Percentiles rank a stretch among this genome's conserved stretches.
Evolutionary conservation across 2,113 vertebrate species (phyloP).

Genomic region (Mastomys natalensis): DNA sequence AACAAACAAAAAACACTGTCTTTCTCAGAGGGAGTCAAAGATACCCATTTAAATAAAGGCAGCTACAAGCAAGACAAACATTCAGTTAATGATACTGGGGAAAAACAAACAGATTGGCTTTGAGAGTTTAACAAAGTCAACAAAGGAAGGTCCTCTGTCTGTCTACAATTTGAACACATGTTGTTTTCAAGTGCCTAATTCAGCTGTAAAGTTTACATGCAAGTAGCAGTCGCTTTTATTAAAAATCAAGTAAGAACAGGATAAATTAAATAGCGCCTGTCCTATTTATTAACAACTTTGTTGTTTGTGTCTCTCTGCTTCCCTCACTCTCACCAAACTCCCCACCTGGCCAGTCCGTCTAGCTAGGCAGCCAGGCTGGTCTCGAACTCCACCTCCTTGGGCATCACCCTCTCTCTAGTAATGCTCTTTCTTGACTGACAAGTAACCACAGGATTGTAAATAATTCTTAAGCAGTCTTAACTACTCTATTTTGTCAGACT

Average conservation of each 20-base stretch:
- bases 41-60: neutral
- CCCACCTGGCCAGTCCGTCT: neutral
- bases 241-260: slow-evolving; percentile 8
- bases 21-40: neutral
- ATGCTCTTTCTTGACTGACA: slow-evolving; percentile 15
- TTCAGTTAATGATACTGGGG: neutral
- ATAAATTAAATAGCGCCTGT: neutral
- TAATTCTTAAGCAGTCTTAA: slow-evolving; percentile 26
- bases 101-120: neutral
- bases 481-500: neutral
- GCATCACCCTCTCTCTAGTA: neutral
- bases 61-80: neutral
- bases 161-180: neutral
- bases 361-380: neutral
- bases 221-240: neutral
- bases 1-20: neutral
- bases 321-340: neutral
- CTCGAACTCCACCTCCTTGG: neutral
- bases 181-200: neutral
- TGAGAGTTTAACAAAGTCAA: neutral
- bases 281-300: neutral
- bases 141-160: neutral
- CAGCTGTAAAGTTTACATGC: neutral
- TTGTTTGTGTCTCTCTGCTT: neutral
- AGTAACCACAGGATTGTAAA: neutral